These are phyloP conservation scores for Chinchilla lanigera DNA, from an alignment of 2,113 vertebrate species.

Conservation along the genomic window DNA sequence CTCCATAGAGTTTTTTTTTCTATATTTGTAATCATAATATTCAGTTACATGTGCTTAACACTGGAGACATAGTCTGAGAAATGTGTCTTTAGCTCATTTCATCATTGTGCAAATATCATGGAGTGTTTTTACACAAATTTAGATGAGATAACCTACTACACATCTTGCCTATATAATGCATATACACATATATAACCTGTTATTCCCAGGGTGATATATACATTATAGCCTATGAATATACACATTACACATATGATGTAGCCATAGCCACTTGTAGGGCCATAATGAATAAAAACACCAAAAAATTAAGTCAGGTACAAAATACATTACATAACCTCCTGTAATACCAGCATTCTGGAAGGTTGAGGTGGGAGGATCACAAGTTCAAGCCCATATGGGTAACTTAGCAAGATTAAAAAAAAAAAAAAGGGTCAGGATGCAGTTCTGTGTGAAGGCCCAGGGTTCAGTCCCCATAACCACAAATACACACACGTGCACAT, in stretches of 20 bases:
- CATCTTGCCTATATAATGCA: neutral
- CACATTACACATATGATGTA: neutral
- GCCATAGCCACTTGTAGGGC: neutral
- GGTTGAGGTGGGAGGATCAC: neutral
- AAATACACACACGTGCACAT: neutral
- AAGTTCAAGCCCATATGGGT: neutral
- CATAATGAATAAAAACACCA: conserved; percentile 2
- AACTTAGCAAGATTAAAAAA: neutral
- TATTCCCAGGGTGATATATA: neutral
- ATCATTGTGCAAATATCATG: neutral
- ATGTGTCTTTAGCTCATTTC: neutral
- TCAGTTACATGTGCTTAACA: neutral
- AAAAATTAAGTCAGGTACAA: neutral
- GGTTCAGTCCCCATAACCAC: neutral
- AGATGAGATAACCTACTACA: neutral
- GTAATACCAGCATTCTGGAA: neutral
- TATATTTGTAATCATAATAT: neutral
- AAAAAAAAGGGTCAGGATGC: neutral
- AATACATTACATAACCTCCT: neutral
- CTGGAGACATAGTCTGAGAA: neutral
- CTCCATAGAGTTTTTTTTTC: conserved; percentile 23
- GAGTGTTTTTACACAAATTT: neutral
- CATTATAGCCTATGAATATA: neutral
- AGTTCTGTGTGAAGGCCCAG: neutral
- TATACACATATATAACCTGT: too few relatives aligned